phyloP scores from a whole-genome alignment of 2,113 vertebrate genomes.

The Athene noctua region DNA sequence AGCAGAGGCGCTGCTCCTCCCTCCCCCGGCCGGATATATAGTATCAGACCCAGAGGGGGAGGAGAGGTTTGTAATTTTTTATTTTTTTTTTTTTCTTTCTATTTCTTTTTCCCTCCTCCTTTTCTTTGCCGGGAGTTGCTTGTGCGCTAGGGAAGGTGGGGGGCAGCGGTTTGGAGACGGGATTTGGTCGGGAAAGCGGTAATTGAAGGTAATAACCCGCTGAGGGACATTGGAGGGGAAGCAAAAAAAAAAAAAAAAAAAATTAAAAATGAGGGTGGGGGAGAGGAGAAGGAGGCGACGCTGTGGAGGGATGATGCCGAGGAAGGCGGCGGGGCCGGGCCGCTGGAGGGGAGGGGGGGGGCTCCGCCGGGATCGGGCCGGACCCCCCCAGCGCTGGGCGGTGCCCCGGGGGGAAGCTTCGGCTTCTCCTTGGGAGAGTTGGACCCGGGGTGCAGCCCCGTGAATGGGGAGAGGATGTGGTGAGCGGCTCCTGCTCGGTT shows the following conservation, averaged over 20 bases:
- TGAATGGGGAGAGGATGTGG: background rate
- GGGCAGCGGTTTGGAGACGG: background rate
- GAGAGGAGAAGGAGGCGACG: background rate
- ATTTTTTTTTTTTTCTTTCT: background rate
- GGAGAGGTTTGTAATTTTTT: background rate
- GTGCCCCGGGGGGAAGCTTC: too few relatives aligned
- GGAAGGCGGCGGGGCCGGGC: background rate
- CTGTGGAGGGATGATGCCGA: background rate
- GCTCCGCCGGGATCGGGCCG: background rate
- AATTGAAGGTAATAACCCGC: background rate
- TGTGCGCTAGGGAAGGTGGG: background rate
- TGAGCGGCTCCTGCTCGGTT: background rate
- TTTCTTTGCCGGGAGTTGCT: background rate
- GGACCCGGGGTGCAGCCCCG: background rate
- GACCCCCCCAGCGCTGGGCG: too few relatives aligned
- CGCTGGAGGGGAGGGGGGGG: background rate
- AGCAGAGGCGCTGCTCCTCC: background rate
- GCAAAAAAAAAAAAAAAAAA: too few relatives aligned
- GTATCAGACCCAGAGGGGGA: background rate
- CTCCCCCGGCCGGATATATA: background rate
- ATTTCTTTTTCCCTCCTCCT: background rate
- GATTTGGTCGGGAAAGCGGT: background rate
- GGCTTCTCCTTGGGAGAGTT: background rate
- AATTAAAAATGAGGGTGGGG: background rate
- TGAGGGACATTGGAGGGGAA: background rate